phyloP scores from a whole-genome alignment of 1,140 invertebrate species.

The Neotoxoptera formosana region DNA sequence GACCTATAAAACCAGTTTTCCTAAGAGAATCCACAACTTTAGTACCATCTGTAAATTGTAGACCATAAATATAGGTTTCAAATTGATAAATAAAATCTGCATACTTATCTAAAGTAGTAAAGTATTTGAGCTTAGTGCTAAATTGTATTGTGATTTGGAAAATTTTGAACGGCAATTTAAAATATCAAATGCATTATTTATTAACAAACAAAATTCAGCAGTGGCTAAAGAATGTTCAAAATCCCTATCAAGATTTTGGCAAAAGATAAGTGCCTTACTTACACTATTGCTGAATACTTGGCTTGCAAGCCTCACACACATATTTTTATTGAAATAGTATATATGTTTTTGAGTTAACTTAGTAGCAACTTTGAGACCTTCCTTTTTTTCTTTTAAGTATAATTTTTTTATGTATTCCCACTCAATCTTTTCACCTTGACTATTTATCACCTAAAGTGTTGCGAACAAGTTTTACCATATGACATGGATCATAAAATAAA shows the following conservation, averaged over 20 bases:
- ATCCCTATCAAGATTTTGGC: not conserved
- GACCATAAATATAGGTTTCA: conserved; percentile 3
- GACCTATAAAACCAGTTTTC: not conserved
- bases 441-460: conserved; percentile 8
- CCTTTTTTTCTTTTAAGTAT: conserved; percentile 58
- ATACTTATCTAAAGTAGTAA: not conserved
- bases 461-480: not conserved
- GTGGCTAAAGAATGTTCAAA: not conserved
- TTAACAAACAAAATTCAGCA: conserved; percentile 7
- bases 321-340: conserved; percentile 60
- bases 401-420: conserved; percentile 55
- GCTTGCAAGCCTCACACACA: conserved; percentile 62
- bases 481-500: not conserved
- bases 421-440: not conserved
- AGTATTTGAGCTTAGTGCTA: conserved; percentile 11
- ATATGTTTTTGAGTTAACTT: conserved; percentile 61
- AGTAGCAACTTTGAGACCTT: conserved; percentile 61
- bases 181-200: conserved; percentile 18
- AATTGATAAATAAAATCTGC: not conserved
- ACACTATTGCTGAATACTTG: conserved; percentile 58
- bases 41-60: not conserved
- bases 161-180: conserved; percentile 31
- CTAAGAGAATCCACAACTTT: not conserved
- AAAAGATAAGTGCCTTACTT: not conserved
- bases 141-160: not conserved